Evolutionary conservation across 2,113 vertebrate species (phyloP), one percentile per base, ranked within the genome.

Genomic region (Ciconia maguari): DNA sequence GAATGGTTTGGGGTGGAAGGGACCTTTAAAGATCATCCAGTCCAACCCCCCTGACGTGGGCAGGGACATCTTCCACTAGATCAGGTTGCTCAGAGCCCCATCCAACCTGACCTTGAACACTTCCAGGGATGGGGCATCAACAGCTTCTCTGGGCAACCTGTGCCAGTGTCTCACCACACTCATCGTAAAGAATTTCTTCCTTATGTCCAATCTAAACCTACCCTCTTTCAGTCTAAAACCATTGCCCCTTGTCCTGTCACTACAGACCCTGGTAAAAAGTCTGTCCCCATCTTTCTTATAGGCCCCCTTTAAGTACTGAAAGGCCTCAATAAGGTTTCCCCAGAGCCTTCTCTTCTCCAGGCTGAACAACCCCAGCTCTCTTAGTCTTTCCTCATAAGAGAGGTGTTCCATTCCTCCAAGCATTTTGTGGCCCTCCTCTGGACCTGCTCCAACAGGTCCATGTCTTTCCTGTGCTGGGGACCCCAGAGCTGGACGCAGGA

Each of bases 401-500:
- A 81, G 29, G 2, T n/a, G 13, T 3, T 71, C 42, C 74, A 62
- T 2, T 24, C 14, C 34, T 11, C 11, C 17, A 34, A 66, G 7
- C 6, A 11, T 19, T 3, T 52, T 0, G 7, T 19, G 34, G 7
- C 25, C 20, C 24, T 58, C 21, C 30, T 79, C 78, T 58, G 55
- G 78, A 82, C 46, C 5, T 0, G 0, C 11, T 62, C 25, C 30
- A 70, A n/a, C 46, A 82, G 21, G 7, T 36, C 44, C 44, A 13
- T 20, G n/a, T 42, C 54, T 1, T 17, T 71, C 41, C 13, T 27
- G 3, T 24, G 22, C 7, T 46, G 61, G 6, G 51, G 51, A 7
- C 16, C 6, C 34, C 78, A 52, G 55, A 74, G 25, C 55, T 66
- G 78, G 12, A 74, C 0, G 4, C 42, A 34, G n/a, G 0, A 36